Evolutionary conservation across 2,113 vertebrate genomes (phyloP), one percentile per base, ranked within the genome.

Genomic region (Synchiropus splendidus): DNA sequence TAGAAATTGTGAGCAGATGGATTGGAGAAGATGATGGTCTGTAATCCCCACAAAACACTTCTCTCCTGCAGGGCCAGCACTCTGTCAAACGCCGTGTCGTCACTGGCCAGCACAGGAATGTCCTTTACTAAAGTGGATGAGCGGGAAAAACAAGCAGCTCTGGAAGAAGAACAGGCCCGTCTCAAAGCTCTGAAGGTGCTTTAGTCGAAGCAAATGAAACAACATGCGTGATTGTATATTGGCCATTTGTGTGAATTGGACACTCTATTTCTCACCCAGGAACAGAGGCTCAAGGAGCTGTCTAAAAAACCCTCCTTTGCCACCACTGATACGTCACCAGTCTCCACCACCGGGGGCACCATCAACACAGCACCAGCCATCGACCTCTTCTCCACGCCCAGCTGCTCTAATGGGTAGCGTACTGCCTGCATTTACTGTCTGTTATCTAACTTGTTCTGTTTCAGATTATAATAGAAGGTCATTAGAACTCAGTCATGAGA

Each of bases 91-190:
- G 94, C 94, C 11, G 94, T 98, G 48, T 98, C 94, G 48, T 95
- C 94, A 16, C 80, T 98, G 65, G 92, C 94, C 74, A 98, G 88
- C 77, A 98, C 94, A 12, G 94, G 94, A 71, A 88, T 98, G 70
- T 98, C 94, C 56, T 90, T 98, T 74, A 97, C 92, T 44, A 94
- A 92, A 85, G 94, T 97, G 51, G 94, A 98, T 60, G 94, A 98
- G 85, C 89, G 94, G 70, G 94, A 98, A 87, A 98, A 97, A 64
- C 94, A 97, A 70, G 94, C 92, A n/a, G 94, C 94, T 0, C 79
- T 98, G n/a, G 94, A 98, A 70, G 94, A 98, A 70, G 94, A 98
- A 43, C 94, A 98, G 74, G 89, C 92, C 38, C 90, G 92, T 59
- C 87, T 98, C 64, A 97, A 97, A 86, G 91, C 94, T 70, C 86